A percentile compares a stretch with the other conserved stretches of the same genome.
These are phyloP conservation scores for Mungos mungo DNA, from an alignment of 2,113 vertebrate species.

Conservation along the genomic window DNA sequence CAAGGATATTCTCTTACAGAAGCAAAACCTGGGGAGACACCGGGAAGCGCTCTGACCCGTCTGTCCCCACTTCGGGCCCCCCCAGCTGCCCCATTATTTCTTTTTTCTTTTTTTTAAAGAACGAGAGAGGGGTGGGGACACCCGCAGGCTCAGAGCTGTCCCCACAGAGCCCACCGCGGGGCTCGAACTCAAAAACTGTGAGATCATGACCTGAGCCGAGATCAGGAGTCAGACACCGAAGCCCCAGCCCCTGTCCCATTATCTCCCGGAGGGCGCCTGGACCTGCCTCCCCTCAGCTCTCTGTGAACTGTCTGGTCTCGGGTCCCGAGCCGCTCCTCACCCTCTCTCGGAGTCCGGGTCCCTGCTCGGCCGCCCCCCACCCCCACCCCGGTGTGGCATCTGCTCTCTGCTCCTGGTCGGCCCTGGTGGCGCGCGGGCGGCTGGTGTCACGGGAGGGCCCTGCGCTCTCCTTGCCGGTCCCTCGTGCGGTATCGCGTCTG, in stretches of 20 bases:
- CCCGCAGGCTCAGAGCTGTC: too few species aligned
- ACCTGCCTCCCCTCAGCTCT: background rate
- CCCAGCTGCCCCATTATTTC: rapidly evolving
- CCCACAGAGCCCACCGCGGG: too few species aligned
- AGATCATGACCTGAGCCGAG: too few species aligned
- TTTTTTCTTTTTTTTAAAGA: background rate
- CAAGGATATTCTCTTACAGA: background rate
- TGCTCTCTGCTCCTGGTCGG: rapidly evolving
- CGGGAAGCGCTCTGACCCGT: rapidly evolving
- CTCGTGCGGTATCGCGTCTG: rapidly evolving
- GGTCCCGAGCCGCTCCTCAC: rapidly evolving
- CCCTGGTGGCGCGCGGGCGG: background rate
- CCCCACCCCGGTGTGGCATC: too few species aligned
- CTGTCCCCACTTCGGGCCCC: rapidly evolving
- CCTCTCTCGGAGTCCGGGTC: rapidly evolving
- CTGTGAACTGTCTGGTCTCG: background rate
- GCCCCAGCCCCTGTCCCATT: too few species aligned
- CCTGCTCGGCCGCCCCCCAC: rapidly evolving
- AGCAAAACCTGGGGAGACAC: rapidly evolving
- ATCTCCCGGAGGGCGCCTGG: background rate
- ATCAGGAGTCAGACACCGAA: too few species aligned
- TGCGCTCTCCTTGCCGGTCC: rapidly evolving
- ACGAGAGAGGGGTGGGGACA: too few species aligned
- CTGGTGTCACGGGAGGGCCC: background rate
- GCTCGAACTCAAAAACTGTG: too few species aligned